phyloP scores from a whole-genome alignment of 2,888 invertebrate genomes.

The Rhamnusium bicolor region DNA sequence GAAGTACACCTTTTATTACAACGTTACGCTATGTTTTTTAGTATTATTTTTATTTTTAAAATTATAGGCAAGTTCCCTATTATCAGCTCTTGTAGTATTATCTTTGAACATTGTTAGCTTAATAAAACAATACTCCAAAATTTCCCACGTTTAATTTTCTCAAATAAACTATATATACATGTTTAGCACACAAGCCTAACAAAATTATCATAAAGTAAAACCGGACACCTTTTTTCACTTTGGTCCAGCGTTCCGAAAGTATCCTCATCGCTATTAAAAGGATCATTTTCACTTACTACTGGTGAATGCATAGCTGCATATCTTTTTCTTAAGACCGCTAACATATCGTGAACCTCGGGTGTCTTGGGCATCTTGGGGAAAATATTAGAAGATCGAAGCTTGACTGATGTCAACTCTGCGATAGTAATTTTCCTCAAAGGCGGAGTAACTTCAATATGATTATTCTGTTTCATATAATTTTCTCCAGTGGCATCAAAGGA shows the following conservation, averaged over 20 bases:
- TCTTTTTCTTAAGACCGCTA: conserved; percentile 56
- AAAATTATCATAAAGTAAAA: background rate
- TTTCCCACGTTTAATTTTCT: background rate
- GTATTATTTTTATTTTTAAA: too few species aligned
- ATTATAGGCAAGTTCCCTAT: too few species aligned
- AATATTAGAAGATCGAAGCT: conserved; percentile 44
- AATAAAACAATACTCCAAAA: background rate
- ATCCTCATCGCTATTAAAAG: background rate
- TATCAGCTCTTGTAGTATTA: too few species aligned
- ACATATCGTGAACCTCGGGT: conserved; percentile 57
- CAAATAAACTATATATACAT: background rate
- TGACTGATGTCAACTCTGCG: conserved; percentile 38
- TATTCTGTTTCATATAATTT: background rate
- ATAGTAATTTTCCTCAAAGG: conserved; percentile 42
- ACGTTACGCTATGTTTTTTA: too few species aligned
- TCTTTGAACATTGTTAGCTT: too few species aligned
- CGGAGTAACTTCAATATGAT: conserved; percentile 22
- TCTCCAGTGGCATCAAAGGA: background rate
- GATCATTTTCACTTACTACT: background rate
- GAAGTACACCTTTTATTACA: too few species aligned
- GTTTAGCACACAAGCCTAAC: background rate
- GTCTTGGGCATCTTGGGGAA: conserved; percentile 41
- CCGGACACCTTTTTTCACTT: background rate
- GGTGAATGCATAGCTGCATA: conserved; percentile 62
- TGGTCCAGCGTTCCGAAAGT: background rate